These are phyloP conservation scores for Microcebus jonahi DNA, from an alignment of 2,113 vertebrate species.

Conservation along the genomic window DNA sequence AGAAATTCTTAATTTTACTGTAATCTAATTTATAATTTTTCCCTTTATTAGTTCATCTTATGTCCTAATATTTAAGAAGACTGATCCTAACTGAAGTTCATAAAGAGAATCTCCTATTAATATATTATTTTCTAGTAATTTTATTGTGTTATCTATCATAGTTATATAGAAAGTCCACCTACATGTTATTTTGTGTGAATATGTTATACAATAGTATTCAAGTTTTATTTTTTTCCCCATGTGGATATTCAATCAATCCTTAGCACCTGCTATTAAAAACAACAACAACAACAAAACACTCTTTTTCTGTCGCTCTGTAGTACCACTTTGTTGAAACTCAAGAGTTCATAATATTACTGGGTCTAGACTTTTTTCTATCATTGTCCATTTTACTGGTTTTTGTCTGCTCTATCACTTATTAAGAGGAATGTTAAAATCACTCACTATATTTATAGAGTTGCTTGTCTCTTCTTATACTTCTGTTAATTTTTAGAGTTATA, in stretches of 20 bases:
- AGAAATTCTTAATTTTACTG: constrained; percentile 5
- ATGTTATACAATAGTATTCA: neutral
- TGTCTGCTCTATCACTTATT: neutral
- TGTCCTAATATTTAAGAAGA: neutral
- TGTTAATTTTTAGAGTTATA: neutral
- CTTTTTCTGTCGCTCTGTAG: neutral
- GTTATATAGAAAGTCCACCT: neutral
- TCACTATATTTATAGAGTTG: neutral
- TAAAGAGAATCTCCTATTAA: neutral
- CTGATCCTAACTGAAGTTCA: neutral
- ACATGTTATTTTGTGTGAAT: neutral
- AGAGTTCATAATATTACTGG: neutral
- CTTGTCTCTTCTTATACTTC: neutral
- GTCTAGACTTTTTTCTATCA: neutral
- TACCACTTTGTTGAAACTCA: neutral
- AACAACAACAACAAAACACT: neutral
- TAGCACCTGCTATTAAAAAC: neutral
- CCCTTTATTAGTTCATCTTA: neutral
- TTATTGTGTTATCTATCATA: neutral
- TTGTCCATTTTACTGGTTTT: neutral
- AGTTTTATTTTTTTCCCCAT: neutral
- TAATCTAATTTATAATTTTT: neutral
- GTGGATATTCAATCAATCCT: neutral
- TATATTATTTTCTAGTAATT: neutral
- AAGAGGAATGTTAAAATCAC: neutral